phyloP scores from a whole-genome alignment of 2,888 invertebrate species.

The Spicauda simplicius region DNA sequence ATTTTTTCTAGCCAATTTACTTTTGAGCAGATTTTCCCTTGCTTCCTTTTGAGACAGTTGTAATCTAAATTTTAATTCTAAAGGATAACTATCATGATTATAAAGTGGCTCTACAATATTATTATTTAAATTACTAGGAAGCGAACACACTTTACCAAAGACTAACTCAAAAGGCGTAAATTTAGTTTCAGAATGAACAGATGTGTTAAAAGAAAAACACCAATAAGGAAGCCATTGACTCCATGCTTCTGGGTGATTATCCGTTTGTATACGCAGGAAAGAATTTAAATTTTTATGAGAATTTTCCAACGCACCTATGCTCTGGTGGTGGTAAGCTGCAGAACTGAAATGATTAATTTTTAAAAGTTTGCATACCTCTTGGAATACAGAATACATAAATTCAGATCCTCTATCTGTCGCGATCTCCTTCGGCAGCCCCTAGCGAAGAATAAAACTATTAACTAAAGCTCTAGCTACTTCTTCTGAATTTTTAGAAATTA shows the following conservation, averaged over 20 bases:
- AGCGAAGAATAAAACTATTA: too few species aligned
- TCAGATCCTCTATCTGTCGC: too few species aligned
- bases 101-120: slow-evolving; percentile 12
- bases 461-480: too few species aligned
- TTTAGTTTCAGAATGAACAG: slow-evolving; percentile 14
- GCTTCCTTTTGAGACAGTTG: slow-evolving; percentile 6
- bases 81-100: not conserved
- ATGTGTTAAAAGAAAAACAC: slow-evolving; percentile 35
- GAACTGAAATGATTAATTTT: slow-evolving; percentile 29
- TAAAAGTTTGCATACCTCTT: slow-evolving; percentile 31
- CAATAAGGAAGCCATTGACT: slow-evolving; percentile 36
- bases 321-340: slow-evolving; percentile 37
- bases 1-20: not conserved
- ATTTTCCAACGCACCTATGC: slow-evolving; percentile 37
- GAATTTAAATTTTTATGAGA: slow-evolving; percentile 31
- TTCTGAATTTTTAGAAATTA: too few species aligned
- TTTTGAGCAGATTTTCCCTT: not conserved
- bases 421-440: too few species aligned
- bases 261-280: slow-evolving; percentile 33
- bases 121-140: slow-evolving; percentile 1
- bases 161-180: slow-evolving; percentile 34
- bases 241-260: slow-evolving; percentile 31
- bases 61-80: slow-evolving; percentile 4
- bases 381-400: not conserved
- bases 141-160: slow-evolving; percentile 26